Evolutionary conservation across 2,888 invertebrate genomes (phyloP).

Genomic region (Synergus japonicus): DNA sequence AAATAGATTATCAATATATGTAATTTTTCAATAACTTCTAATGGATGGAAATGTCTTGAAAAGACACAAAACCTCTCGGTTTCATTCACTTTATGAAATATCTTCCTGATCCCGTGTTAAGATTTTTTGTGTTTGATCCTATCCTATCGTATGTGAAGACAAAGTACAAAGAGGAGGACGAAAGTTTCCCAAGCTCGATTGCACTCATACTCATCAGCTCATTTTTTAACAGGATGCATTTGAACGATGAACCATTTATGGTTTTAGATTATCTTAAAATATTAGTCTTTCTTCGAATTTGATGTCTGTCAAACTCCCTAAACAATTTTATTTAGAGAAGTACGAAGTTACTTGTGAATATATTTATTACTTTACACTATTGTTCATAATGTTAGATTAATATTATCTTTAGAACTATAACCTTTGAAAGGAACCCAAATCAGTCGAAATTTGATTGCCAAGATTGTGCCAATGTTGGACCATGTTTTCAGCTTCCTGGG

Average conservation of each 20-base stretch:
- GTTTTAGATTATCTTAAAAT: neutral
- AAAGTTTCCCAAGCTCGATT: neutral
- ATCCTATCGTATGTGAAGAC: constrained; percentile 9
- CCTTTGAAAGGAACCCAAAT: neutral
- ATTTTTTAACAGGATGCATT: constrained; percentile 8
- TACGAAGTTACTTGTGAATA: too few relatives aligned
- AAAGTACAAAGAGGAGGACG: constrained; percentile 26
- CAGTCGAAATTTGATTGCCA: too few relatives aligned
- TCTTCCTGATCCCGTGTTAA: constrained; percentile 13
- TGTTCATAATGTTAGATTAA: neutral
- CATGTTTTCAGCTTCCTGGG: too few relatives aligned
- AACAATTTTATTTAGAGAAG: too few relatives aligned
- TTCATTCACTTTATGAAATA: neutral
- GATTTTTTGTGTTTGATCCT: constrained; percentile 4
- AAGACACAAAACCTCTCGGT: neutral
- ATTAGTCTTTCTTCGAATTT: neutral
- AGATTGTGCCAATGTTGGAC: too few relatives aligned
- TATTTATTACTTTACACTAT: neutral
- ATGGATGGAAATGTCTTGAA: neutral
- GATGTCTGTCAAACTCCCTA: neutral
- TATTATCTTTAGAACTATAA: neutral
- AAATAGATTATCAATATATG: neutral
- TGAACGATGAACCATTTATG: neutral
- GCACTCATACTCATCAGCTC: neutral
- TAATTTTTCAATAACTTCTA: neutral